phyloP scores from a whole-genome alignment of 2,797 vertebrate genomes.

The Gallirallus australis region DNA sequence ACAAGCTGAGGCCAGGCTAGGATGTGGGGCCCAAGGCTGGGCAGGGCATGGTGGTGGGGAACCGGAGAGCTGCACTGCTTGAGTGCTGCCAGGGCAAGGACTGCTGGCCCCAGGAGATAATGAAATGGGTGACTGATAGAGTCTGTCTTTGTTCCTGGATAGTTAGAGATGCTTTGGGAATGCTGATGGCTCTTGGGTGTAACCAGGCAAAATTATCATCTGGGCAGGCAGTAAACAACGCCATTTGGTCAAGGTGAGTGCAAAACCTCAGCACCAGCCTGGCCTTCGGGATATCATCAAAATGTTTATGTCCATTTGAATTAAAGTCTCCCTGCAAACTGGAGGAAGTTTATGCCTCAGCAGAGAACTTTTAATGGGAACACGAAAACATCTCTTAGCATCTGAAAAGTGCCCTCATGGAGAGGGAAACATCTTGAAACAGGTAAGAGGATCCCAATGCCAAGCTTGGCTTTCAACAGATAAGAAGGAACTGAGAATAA shows the following conservation, averaged over 20 bases:
- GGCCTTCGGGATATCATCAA: not conserved
- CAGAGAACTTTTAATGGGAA: not conserved
- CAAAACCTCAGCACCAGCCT: not conserved
- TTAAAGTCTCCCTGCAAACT: not conserved
- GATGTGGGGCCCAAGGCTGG: rapidly evolving
- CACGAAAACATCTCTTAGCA: not conserved
- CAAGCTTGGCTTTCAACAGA: not conserved
- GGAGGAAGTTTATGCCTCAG: not conserved
- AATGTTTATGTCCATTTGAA: not conserved
- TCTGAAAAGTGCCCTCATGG: not conserved
- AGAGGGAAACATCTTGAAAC: not conserved
- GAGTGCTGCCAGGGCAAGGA: rapidly evolving
- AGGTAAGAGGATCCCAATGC: not conserved
- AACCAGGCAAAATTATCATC: not conserved
- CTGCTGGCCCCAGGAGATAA: not conserved
- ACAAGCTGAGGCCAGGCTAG: rapidly evolving
- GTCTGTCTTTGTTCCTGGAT: slow-evolving; percentile 1
- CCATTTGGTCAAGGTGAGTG: not conserved
- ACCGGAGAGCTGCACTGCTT: not conserved
- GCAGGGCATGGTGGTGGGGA: not conserved
- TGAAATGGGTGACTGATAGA: not conserved
- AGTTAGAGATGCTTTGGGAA: slow-evolving; percentile 1
- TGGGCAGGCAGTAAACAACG: not conserved
- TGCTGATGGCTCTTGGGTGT: not conserved
- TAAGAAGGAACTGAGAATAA: not conserved